Base-by-base conservation (phyloP, 1,140 invertebrate genomes). In the Danaus melanippus region DNA sequence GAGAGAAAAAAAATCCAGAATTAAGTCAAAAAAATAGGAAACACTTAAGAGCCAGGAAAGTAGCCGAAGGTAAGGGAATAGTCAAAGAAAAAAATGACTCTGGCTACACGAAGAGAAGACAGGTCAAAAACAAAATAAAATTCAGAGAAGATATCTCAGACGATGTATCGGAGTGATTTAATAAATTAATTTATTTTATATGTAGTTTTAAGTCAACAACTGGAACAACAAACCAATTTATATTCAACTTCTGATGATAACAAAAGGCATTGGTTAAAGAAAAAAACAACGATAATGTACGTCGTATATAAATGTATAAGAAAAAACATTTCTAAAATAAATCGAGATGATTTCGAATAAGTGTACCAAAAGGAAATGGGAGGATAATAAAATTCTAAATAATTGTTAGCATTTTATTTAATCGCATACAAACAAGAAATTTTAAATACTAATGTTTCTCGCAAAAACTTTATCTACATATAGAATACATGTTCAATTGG, bases 91-190 rank as follows among this genome's bases (percentile, higher is more conserved):
- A 56, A 1, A 76, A 79, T 40, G 80, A 84, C 12, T 79, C 77
- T 0, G 70, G 62, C 7, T 82, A 79, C 52, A 32, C 39, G 0
- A 74, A 57, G 17, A 59, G 70, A 42, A 69, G 69, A 60, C 12
- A 58, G 8, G 12, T 64, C 2, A 82, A 82, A 49, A 85, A 85
- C 47, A 81, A 79, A 57, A 76, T 86, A 17, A 84, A 82, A 60
- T 52, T 79, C 39, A 64, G 67, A 46, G 80, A 86, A 43, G 80
- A 86, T 42, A 62, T 83, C n/a, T 86, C 79, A 7, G 73, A 85
- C 4, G 76, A 85, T 53, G 46, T 73, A 6, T 85, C 82, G 0
- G 79, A 81, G 51, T 74, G 96, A 53, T 17, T 21, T 41, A 48
- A 43, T 58, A 50, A 51, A 54, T 47, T 12, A 53, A 82, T 53